Conservation (phyloP, 2,113 vertebrate genomes). For the Syngnathoides biaculeatus region DNA sequence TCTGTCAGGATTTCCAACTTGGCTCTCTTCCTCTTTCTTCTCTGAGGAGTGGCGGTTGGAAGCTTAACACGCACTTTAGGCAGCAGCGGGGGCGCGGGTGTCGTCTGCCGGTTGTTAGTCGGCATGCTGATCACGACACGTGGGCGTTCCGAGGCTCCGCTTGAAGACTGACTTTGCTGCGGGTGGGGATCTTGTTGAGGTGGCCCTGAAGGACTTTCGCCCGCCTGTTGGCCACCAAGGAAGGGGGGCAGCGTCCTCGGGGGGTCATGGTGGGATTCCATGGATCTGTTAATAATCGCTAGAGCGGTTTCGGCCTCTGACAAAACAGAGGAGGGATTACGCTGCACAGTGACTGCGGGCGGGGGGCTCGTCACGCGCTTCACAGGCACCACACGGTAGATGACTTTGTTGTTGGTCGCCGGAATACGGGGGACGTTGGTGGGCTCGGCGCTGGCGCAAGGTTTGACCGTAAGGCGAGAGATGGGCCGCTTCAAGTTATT, state of each 20-base stretch:
- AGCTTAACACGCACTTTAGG: constrained; percentile 65
- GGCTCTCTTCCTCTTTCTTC: constrained; percentile 66
- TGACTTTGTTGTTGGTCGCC: constrained; percentile 26
- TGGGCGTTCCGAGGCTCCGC: neutral
- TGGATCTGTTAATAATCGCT: constrained; percentile 62
- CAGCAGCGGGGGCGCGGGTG: constrained; percentile 28
- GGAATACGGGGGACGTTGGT: neutral
- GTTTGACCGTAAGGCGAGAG: constrained; percentile 58
- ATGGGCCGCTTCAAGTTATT: constrained; percentile 44
- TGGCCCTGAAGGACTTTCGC: neutral
- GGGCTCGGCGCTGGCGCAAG: constrained; percentile 10
- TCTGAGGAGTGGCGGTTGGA: constrained; percentile 31
- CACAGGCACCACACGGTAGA: constrained; percentile 49
- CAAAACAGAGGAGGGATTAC: neutral
- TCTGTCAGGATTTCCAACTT: constrained; percentile 65
- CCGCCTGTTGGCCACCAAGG: constrained; percentile 19
- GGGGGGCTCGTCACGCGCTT: constrained; percentile 14
- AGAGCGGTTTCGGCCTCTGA: constrained; percentile 42
- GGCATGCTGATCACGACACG: neutral
- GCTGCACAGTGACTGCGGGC: constrained; percentile 8
- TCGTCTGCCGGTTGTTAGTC: constrained; percentile 2
- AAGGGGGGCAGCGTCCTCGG: constrained; percentile 38
- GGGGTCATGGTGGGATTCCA: constrained; percentile 46
- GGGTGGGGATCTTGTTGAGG: neutral
- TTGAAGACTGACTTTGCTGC: constrained; percentile 33